Evolutionary conservation across 2,888 invertebrate species (phyloP), one percentile per base, ranked within the genome.

Genomic region (Calameuta pallipes): DNA sequence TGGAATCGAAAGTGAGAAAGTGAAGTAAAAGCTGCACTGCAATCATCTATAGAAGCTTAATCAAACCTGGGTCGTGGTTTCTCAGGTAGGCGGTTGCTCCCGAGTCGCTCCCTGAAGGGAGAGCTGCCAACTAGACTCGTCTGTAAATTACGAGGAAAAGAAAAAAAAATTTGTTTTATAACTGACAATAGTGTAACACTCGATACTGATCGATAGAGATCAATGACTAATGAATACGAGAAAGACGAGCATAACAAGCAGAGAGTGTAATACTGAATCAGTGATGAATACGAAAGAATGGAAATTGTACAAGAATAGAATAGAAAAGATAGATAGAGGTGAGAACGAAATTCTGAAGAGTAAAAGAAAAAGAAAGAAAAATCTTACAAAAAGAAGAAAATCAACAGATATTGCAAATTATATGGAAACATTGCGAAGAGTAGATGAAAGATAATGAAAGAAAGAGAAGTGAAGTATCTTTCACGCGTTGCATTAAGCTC

Each of bases 61-160:
- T 93, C 94, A 92, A 94, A 96, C 96, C 97, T 96, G 92, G 97
- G 96, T 91, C 97, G 94, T 80, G 94, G 94, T 89, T 95, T 94
- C 92, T 97, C 97, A 84, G 96, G 95, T 88, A 97, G 93, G 81
- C 97, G 95, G 91, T 97, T 97, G 93, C 97, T 97, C 91, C 97
- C 97, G 84, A 97, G 94, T 83, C 97, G 95, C 93, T 97, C 98
- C 90, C 97, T 94, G 93, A 97, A 97, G 87, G 97, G 97, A 86
- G 97, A 97, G 93, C 95, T 96, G 81, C 93, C 93, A 79, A 93
- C 93, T 86, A 92, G 92, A 87, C 93, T 93, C 87, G 93, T 93
- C 94, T 94, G 94, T 84, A 94, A 93, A 90, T 83, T 82, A 88
- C 81, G 85, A 84, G 85, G 83, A 83, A 85, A 83, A 84, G 76